A percentile compares a stretch with the other conserved stretches of the same genome.
Conservation (phyloP, 2,797 vertebrate species). For the Ibycter americanus region DNA sequence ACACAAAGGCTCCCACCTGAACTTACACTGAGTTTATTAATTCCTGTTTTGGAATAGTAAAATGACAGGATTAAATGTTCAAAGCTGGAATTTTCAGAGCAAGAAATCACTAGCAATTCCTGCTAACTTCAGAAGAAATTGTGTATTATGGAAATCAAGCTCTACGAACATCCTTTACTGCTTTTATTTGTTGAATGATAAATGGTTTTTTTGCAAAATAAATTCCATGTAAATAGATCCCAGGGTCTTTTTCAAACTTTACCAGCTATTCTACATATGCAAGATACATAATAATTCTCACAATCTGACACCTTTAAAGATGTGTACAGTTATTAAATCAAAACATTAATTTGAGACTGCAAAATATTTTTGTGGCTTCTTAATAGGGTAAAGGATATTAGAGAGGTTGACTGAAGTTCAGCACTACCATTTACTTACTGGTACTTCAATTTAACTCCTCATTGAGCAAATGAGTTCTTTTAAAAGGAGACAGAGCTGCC, state of each 20-base stretch:
- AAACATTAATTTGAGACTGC: neutral
- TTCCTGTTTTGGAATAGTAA: neutral
- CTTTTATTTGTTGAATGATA: neutral
- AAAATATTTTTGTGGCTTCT: neutral
- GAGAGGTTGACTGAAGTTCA: neutral
- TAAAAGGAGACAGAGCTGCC: neutral
- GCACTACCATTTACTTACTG: neutral
- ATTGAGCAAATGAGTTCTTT: neutral
- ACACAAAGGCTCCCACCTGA: neutral
- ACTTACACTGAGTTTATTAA: neutral
- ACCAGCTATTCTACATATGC: neutral
- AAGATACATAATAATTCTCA: neutral
- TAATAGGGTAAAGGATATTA: neutral
- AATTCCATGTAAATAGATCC: neutral
- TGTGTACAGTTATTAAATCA: neutral
- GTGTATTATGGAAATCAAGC: neutral
- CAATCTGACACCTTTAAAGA: neutral
- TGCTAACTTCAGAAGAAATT: neutral
- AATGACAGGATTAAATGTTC: neutral
- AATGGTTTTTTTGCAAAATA: neutral
- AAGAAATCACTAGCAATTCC: neutral
- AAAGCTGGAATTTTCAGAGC: neutral
- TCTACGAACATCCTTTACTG: neutral
- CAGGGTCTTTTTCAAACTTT: neutral
- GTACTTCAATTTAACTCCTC: neutral